Conservation (phyloP, 2,888 invertebrate species). For the Actias luna region DNA sequence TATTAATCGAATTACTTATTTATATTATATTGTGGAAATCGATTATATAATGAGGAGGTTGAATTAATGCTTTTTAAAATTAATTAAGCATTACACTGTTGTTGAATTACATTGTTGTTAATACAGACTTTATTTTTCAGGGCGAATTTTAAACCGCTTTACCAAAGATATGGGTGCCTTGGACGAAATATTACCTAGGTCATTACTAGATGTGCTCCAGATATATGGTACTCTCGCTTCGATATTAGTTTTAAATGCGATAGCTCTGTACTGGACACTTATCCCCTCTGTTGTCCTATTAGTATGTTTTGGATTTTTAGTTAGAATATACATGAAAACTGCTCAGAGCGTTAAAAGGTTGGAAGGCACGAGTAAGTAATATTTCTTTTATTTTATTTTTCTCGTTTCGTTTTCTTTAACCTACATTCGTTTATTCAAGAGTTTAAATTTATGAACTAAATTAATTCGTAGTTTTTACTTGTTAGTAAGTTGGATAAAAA, state of each 20-base stretch:
- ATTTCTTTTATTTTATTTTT: too few species aligned
- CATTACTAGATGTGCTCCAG: constrained; percentile 85
- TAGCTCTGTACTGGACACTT: constrained; percentile 82
- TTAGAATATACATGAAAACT: constrained; percentile 84
- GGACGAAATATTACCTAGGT: constrained; percentile 88
- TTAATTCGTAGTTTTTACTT: too few species aligned
- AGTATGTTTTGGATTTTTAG: constrained; percentile 80
- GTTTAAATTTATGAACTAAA: too few species aligned
- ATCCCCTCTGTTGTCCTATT: constrained; percentile 81
- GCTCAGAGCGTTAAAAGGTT: constrained; percentile 86
- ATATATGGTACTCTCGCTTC: constrained; percentile 75
- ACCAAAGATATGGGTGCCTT: constrained; percentile 93
- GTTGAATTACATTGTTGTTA: background rate
- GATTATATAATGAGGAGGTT: background rate
- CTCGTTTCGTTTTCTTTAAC: too few species aligned
- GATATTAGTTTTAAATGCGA: constrained; percentile 83
- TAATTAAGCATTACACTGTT: too few species aligned
- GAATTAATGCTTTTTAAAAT: background rate
- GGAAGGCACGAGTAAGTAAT: constrained; percentile 83
- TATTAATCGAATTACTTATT: background rate
- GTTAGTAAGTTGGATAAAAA: too few species aligned
- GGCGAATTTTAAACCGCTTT: constrained; percentile 89
- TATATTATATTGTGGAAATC: background rate
- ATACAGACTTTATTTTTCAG: constrained; percentile 49
- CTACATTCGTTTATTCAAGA: too few species aligned